Percentiles rank a stretch among this genome's conserved stretches.
phyloP scores from a whole-genome alignment of 2,888 invertebrate species.

The Plagodis dolabraria region DNA sequence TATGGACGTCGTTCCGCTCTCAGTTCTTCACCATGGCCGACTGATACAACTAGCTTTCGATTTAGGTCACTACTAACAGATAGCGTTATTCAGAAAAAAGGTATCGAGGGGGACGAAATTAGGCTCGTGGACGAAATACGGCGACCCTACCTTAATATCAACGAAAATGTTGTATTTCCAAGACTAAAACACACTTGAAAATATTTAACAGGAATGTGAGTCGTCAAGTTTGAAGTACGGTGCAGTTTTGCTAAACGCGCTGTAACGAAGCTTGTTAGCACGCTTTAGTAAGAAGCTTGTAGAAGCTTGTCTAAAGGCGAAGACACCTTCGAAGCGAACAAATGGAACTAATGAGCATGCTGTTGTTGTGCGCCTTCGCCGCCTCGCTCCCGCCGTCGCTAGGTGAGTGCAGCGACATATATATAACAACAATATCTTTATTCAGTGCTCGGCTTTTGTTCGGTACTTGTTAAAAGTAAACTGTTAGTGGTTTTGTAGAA shows the following conservation, averaged over 20 bases:
- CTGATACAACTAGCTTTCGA: too few relatives aligned
- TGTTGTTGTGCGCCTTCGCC: constrained; percentile 68
- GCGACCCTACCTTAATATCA: too few relatives aligned
- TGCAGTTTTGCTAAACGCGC: constrained; percentile 64
- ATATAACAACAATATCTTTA: constrained; percentile 7
- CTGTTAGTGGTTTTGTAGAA: too few relatives aligned
- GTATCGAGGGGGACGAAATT: too few relatives aligned
- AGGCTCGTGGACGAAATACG: too few relatives aligned
- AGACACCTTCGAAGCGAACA: constrained; percentile 66
- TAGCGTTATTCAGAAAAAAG: too few relatives aligned
- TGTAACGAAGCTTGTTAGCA: constrained; percentile 81
- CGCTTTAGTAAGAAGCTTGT: constrained; percentile 75
- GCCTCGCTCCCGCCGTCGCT: constrained; percentile 57
- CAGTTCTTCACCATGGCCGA: too few relatives aligned
- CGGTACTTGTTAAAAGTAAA: constrained; percentile 3
- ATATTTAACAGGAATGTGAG: constrained; percentile 57
- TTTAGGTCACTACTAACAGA: too few relatives aligned
- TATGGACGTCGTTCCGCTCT: too few relatives aligned
- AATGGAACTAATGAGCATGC: constrained; percentile 79
- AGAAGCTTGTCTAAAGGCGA: constrained; percentile 40
- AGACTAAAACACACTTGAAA: constrained; percentile 52
- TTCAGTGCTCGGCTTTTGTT: constrained; percentile 11
- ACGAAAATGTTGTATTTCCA: constrained; percentile 28
- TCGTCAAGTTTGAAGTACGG: constrained; percentile 35
- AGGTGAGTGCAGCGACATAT: constrained; percentile 53